A percentile compares a stretch with the other conserved stretches of the same genome.
Conservation (phyloP, 2,888 invertebrate species). For the Galerucella calmariensis region DNA sequence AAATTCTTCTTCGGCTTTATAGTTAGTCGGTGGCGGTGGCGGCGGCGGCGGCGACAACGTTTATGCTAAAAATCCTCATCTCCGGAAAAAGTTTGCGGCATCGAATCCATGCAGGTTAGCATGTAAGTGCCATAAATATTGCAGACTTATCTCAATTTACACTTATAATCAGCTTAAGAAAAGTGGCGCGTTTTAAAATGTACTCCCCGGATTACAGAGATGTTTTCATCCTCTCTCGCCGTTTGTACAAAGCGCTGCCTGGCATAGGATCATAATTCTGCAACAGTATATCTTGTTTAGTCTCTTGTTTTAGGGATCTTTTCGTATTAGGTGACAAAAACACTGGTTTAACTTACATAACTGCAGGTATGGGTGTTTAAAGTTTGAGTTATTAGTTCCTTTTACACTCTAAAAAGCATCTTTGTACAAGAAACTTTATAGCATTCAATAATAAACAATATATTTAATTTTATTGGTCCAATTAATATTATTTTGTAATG, state of each 20-base stretch:
- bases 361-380: slow-evolving; percentile 14
- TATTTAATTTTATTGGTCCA: no score
- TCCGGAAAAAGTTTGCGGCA: slow-evolving; percentile 45
- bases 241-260: slow-evolving; percentile 2
- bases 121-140: slow-evolving; percentile 67
- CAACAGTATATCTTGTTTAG: slow-evolving; percentile 60
- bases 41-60: slow-evolving; percentile 14
- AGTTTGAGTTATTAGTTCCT: slow-evolving; percentile 3
- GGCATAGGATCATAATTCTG: slow-evolving; percentile 57
- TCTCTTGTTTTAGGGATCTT: slow-evolving; percentile 45
- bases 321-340: slow-evolving; percentile 37
- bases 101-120: slow-evolving; percentile 55
- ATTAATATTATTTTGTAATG: no score
- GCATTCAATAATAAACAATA: no score
- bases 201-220: slow-evolving; percentile 62
- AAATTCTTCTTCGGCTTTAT: slow-evolving; percentile 47
- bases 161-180: slow-evolving; percentile 68
- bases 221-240: slow-evolving; percentile 56
- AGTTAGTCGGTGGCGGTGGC: slow-evolving; percentile 28
- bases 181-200: slow-evolving; percentile 66
- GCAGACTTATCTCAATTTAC: slow-evolving; percentile 66
- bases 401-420: not conserved
- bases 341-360: slow-evolving; percentile 16
- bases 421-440: no score
- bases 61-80: slow-evolving; percentile 49